Evolutionary conservation across 2,113 vertebrate species (phyloP).

Genomic region (Macrotus californicus): DNA sequence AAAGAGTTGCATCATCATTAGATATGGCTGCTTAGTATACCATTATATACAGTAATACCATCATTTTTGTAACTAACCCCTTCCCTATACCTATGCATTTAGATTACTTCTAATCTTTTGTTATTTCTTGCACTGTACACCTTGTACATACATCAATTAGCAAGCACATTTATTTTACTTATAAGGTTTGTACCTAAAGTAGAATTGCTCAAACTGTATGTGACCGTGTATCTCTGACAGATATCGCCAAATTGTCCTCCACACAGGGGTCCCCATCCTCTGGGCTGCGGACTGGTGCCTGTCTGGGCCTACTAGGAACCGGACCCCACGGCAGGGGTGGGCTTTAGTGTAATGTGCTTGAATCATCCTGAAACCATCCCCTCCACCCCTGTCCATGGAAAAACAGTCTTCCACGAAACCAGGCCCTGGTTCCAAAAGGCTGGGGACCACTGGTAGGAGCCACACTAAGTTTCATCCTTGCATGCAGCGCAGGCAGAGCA

Average conservation of each 20-base stretch:
- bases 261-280: too few relatives aligned
- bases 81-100: neutral
- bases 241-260: neutral
- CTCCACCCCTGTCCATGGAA: too few relatives aligned
- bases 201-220: neutral
- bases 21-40: neutral
- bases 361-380: too few relatives aligned
- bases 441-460: neutral
- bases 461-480: neutral
- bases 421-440: too few relatives aligned
- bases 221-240: neutral
- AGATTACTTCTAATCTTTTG: neutral
- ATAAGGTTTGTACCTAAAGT: neutral
- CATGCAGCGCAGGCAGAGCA: neutral
- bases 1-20: neutral
- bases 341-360: too few relatives aligned
- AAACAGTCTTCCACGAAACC: too few relatives aligned
- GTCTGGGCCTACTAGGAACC: too few relatives aligned
- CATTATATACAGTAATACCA: neutral
- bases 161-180: neutral
- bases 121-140: neutral
- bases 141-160: neutral
- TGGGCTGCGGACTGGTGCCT: too few relatives aligned
- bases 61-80: neutral
- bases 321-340: too few relatives aligned